Evolutionary conservation across 1,140 invertebrate species (phyloP).

Genomic region (Drosophila triauraria): DNA sequence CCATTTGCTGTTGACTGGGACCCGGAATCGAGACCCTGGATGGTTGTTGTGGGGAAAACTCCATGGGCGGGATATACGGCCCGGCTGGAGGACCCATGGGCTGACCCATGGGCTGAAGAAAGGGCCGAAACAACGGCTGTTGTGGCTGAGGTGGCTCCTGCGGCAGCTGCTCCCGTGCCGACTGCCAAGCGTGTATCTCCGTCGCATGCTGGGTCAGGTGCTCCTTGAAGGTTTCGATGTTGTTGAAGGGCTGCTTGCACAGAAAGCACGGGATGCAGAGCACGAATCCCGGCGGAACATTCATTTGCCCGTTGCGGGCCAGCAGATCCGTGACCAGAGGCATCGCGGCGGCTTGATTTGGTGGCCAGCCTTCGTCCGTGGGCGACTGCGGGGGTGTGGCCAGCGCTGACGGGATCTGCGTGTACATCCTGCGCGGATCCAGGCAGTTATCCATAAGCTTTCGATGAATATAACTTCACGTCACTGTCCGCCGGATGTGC

Average conservation of each 20-base stretch:
- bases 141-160: neutral
- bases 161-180: neutral
- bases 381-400: conserved; percentile 54
- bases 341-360: conserved; percentile 2
- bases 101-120: neutral
- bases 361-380: neutral
- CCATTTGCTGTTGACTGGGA: neutral
- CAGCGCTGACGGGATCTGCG: conserved; percentile 1
- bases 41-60: neutral
- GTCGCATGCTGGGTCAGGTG: conserved; percentile 43
- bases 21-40: neutral
- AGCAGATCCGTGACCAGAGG: conserved; percentile 22
- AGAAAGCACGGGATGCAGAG: conserved; percentile 55
- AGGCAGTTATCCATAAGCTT: neutral
- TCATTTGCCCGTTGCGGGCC: neutral
- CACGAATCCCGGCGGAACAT: conserved; percentile 15
- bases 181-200: conserved; percentile 19
- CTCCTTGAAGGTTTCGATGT: conserved; percentile 34
- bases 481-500: neutral
- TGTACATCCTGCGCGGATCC: neutral
- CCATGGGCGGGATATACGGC: neutral
- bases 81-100: neutral
- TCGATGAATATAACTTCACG: conserved; percentile 1
- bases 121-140: neutral
- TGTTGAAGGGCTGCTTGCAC: conserved; percentile 51